Evolutionary conservation across 1,140 invertebrate genomes (phyloP).

Genomic region (Cotesia glomerata): DNA sequence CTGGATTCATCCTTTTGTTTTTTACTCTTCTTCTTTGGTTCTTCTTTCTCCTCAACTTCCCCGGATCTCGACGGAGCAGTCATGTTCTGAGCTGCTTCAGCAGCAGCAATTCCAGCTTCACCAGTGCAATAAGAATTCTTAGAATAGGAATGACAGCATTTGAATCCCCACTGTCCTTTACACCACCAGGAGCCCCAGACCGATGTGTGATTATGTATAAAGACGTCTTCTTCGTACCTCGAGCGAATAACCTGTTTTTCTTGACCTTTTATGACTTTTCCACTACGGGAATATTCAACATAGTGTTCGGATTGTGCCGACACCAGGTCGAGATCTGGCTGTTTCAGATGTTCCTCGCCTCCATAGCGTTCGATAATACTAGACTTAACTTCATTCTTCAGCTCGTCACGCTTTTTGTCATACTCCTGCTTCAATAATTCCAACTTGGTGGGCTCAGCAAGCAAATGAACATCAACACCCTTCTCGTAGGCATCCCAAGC

Average conservation of each 20-base stretch:
- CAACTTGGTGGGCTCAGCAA: conserved; percentile 97
- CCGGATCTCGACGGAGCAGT: background rate
- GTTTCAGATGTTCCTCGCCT: conserved; percentile 89
- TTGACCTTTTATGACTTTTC: conserved; percentile 83
- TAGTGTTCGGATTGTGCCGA: conserved; percentile 96
- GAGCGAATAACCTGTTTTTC: conserved; percentile 87
- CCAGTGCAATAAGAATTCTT: conserved; percentile 92
- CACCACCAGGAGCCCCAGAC: conserved; percentile 97
- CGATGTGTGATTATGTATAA: conserved; percentile 89
- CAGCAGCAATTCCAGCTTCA: conserved; percentile 71
- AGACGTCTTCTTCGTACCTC: conserved; percentile 95
- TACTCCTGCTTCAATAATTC: conserved; percentile 92
- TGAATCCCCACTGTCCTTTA: conserved; percentile 92
- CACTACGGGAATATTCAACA: conserved; percentile 93
- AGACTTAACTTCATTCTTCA: conserved; percentile 75
- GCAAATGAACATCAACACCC: conserved; percentile 93
- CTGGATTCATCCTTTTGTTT: no score
- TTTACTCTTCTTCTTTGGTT: background rate
- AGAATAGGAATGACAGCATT: conserved; percentile 93
- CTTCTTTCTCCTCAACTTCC: background rate
- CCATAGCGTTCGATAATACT: conserved; percentile 88
- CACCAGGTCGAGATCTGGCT: conserved; percentile 83
- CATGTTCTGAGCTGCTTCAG: conserved; percentile 40
- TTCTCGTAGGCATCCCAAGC: conserved; percentile 96
- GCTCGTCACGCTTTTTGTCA: conserved; percentile 85